These are phyloP conservation scores for Schizopygopsis pylzovi DNA, from an alignment of 2,797 vertebrate genomes.

Conservation along the genomic window DNA sequence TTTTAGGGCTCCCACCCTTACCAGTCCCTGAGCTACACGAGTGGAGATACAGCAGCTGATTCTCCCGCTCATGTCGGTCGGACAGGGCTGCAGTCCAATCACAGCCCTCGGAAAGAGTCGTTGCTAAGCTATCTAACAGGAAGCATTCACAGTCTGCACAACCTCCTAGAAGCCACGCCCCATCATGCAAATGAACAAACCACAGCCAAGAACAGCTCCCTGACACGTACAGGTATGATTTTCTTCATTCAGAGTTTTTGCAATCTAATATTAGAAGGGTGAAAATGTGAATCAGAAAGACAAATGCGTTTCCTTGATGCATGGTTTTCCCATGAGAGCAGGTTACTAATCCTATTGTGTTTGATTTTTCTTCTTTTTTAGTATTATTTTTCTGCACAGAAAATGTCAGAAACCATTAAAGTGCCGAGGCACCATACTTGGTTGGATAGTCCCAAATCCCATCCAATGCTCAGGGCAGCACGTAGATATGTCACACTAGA, in stretches of 20 bases:
- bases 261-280: constrained; percentile 1
- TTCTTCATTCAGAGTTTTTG: background rate
- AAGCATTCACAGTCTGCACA: constrained; percentile 96
- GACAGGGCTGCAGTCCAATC: constrained; percentile 82
- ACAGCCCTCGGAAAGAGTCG: constrained; percentile 96
- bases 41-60: constrained; percentile 95
- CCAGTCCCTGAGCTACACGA: constrained; percentile 97
- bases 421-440: background rate
- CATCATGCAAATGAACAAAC: constrained; percentile 82
- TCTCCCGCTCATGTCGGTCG: constrained; percentile 92
- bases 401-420: background rate
- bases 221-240: constrained; percentile 88
- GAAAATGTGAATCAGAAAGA: background rate
- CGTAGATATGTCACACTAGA: background rate
- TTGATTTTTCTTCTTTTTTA: background rate
- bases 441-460: background rate
- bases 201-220: constrained; percentile 88
- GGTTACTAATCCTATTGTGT: background rate
- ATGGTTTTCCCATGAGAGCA: background rate
- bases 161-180: constrained; percentile 93
- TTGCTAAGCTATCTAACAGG: constrained; percentile 96
- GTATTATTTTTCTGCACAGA: background rate
- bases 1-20: constrained; percentile 94
- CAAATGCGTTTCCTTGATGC: background rate
- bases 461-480: background rate